phyloP scores from a whole-genome alignment of 2,888 invertebrate species.

The Nemapogon koenigi region DNA sequence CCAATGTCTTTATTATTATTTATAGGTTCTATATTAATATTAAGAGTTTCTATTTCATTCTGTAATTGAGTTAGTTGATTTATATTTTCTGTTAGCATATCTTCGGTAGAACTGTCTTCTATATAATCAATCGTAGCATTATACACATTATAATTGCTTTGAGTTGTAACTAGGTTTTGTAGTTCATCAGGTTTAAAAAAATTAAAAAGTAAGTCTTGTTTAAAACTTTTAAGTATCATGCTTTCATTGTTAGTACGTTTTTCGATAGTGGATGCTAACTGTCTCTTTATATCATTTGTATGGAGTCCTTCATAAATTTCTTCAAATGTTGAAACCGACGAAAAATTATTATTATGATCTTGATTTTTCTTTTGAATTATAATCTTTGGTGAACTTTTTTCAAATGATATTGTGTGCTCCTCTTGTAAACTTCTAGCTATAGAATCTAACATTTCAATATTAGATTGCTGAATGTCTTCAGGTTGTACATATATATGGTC shows the following conservation, averaged over 20 bases:
- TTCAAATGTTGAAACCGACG: slow-evolving; percentile 44
- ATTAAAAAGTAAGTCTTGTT: not conserved
- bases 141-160: not conserved
- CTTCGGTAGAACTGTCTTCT: no score
- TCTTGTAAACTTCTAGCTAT: slow-evolving; percentile 50
- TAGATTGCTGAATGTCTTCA: slow-evolving; percentile 42
- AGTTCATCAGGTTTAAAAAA: not conserved
- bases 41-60: no score
- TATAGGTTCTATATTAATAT: no score
- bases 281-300: slow-evolving; percentile 17
- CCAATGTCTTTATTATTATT: no score
- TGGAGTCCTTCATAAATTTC: slow-evolving; percentile 50
- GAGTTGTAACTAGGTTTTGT: not conserved
- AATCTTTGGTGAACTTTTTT: slow-evolving; percentile 19
- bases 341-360: slow-evolving; percentile 44
- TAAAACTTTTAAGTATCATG: no score
- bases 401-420: slow-evolving; percentile 34
- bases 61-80: no score
- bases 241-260: no score
- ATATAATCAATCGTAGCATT: slow-evolving; percentile 6
- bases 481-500: slow-evolving; percentile 44
- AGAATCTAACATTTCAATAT: slow-evolving; percentile 50
- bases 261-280: no score
- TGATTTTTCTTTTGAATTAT: slow-evolving; percentile 20
- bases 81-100: no score